Evolutionary conservation across 2,888 invertebrate genomes (phyloP), one percentile per base, ranked within the genome.

Genomic region (Spisula solida): DNA sequence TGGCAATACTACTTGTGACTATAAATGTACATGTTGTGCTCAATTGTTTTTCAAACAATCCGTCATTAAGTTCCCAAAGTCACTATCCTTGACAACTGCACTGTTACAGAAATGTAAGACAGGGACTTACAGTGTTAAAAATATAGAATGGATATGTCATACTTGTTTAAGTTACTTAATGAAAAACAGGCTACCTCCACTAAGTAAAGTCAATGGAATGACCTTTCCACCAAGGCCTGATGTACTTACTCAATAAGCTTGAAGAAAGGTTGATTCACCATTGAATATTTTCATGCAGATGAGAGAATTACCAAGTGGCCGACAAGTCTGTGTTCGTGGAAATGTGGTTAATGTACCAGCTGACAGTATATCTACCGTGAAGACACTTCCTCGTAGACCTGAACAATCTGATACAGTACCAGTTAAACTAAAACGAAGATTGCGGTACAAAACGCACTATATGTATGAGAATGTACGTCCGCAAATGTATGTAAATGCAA

Each of bases 311-410:
- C 90, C 90, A n/a, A 81, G 82, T 60, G 89, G 87, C 0, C 34
- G 86, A 51, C 91, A 91, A 34, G 41, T 86, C 0, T 29, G 88
- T 55, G 41, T 91, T 0, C 51, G 79, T 47, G 91, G 91, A 8
- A 91, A 91, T 89, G 87, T 89, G 16, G 89, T 89, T 4, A 89
- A 87, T 82, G 91, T 91, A 10, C 87, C 89, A 55, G 41, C 86
- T 20, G 87, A 80, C 14, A 48, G 6, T 29, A 51, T 16, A 51
- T 29, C n/a, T 12, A 81, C 81, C 51, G 55, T 81, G 82, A n/a
- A 82, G 10, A 82, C 18, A 14, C 79, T 91, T 51, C 91, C 89
- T 41, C 55, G 89, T 56, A 29, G 51, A 79, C n/a, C 47, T 31
- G 55, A 60, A 16, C 12, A 85, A 8, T 60, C 79, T 20, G 48